Base-by-base conservation (phyloP, 1,140 invertebrate species). In the Ostrea edulis region DNA sequence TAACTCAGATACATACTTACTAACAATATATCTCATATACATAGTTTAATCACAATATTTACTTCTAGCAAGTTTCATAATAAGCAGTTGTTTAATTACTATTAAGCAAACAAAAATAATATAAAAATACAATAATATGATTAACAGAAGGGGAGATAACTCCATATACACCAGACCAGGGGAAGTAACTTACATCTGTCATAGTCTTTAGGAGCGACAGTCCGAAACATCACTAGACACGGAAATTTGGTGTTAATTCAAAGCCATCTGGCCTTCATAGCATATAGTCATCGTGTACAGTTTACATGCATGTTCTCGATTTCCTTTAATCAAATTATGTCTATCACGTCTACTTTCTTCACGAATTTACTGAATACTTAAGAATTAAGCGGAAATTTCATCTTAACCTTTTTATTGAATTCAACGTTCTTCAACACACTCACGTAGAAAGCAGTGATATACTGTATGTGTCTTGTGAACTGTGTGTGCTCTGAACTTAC, bases 401-500 rank as follows among this genome's bases (percentile, higher is more conserved):
- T 44, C 35, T 44, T 44, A 44, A 44, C 35, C 35, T 44, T 1
- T 5, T 20, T 17, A 62, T n/a, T 35, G 71, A 81, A 35, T 51
- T 81, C 14, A 29, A 83, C n/a, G 25, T 82, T 82, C 35, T 17
- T 83, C 44, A 83, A 52, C 20, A 51, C 14, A 54, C 17, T 53
- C 17, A 83, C n/a, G n/a, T n/a, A 83, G n/a, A 52, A 52, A 83
- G 82, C 82, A 83, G 17, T n/a, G 20, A 8, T 7, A 11, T 4
- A 83, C 11, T 52, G 20, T 9, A 52, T 3, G n/a, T n/a, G n/a
- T n/a, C n/a, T n/a, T n/a, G n/a, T n/a, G n/a, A n/a, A n/a, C n/a
- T n/a, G n/a, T 77, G 58, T 17, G 58, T 0, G 0, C 9, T 29
- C 0, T 4, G 44, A 71, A 91, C 92, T 92, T 92, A 94, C 93